Conservation (phyloP, 2,888 invertebrate species). For the Eucera pruinosa region DNA sequence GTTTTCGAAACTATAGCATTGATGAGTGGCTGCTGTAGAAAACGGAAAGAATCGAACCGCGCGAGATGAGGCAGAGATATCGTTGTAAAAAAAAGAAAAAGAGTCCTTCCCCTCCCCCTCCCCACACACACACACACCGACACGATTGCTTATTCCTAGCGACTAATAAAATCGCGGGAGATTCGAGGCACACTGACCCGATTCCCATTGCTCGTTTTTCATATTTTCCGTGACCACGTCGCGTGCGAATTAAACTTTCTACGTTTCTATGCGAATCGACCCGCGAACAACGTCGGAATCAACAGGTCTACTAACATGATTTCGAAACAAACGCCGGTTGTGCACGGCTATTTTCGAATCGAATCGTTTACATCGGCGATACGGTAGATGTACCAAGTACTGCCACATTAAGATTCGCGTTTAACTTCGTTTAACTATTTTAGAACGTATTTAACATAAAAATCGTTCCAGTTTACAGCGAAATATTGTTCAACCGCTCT, state of each 20-base stretch:
- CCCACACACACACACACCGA: too few relatives aligned
- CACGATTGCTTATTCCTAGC: not conserved
- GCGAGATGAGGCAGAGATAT: conserved; percentile 14
- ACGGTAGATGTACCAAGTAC: too few relatives aligned
- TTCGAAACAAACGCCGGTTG: conserved; percentile 1
- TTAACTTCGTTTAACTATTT: too few relatives aligned
- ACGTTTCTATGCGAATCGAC: not conserved
- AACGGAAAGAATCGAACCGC: conserved; percentile 8
- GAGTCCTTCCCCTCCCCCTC: not conserved
- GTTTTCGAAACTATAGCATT: conserved; percentile 42
- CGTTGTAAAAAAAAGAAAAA: conserved; percentile 21
- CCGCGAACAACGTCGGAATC: not conserved
- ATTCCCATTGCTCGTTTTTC: conserved; percentile 56
- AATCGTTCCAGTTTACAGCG: too few relatives aligned
- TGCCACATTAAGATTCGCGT: too few relatives aligned
- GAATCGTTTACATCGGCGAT: too few relatives aligned
- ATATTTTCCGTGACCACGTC: conserved; percentile 15
- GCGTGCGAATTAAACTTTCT: conserved; percentile 43
- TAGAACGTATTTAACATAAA: too few relatives aligned
- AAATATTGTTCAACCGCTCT: too few relatives aligned
- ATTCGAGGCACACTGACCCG: conserved; percentile 62
- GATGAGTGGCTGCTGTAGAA: not conserved
- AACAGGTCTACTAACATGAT: conserved; percentile 13
- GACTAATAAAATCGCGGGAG: conserved; percentile 28
- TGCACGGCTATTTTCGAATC: not conserved